Conservation (phyloP, 2,888 invertebrate genomes). For the Tinea semifulvella region DNA sequence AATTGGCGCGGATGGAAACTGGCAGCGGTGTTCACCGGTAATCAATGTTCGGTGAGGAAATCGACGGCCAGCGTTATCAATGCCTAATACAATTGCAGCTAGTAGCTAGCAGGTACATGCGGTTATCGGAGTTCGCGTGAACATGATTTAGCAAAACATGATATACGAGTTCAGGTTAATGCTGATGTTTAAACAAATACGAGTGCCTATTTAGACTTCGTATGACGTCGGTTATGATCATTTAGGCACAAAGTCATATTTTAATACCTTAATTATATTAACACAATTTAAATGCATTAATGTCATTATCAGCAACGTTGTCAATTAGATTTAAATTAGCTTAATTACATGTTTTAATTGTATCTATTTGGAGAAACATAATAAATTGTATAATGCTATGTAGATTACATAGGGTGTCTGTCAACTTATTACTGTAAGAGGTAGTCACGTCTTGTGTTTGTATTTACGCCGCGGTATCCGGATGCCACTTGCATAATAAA, state of each 20-base stretch:
- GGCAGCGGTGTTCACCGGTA: constrained; percentile 29
- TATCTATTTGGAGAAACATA: no score
- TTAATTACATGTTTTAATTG: no score
- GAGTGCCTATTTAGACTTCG: no score
- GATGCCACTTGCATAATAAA: constrained; percentile 14
- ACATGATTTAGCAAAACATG: constrained; percentile 8
- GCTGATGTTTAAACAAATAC: constrained; percentile 5
- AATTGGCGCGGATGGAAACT: constrained; percentile 62
- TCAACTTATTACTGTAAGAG: background rate
- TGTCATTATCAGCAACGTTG: background rate
- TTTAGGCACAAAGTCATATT: no score
- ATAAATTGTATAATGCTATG: background rate
- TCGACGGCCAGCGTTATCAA: constrained; percentile 33
- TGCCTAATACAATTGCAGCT: constrained; percentile 18
- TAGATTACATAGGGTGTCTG: background rate
- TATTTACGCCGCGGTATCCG: constrained; percentile 2
- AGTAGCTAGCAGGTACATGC: constrained; percentile 1
- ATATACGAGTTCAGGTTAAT: constrained; percentile 1
- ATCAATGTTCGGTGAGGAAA: constrained; percentile 59
- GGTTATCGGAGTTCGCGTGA: constrained; percentile 2
- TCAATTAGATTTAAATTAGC: constrained; percentile 3
- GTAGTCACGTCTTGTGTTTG: constrained; percentile 6
- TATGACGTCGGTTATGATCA: constrained; percentile 3
- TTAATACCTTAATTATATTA: background rate
- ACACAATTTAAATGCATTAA: no score